Evolutionary conservation across 2,888 invertebrate species (phyloP), one percentile per base, ranked within the genome.

Genomic region (Harpalus rufipes): DNA sequence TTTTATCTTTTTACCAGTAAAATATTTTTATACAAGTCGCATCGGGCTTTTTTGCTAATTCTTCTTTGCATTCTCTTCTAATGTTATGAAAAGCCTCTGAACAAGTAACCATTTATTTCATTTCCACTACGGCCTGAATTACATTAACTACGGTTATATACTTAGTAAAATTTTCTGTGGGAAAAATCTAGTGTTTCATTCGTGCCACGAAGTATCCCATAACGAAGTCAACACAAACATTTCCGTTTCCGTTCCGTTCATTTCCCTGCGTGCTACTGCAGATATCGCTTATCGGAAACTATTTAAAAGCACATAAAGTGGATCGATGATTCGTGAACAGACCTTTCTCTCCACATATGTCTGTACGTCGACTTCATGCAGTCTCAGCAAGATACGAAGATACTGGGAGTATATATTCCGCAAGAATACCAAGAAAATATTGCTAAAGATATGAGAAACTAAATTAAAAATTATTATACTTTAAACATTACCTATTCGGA

Each of bases 241-340:
- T 74, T 44, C 72, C 72, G 72, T 74, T 74, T 74, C 72, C 72
- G 72, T 74, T 74, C 72, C 72, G 72, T 44, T 74, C 44, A 44
- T 74, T 74, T 41, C 44, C 44, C 72, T 74, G 44, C 72, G 18
- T 74, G 18, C 18, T 14, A 14, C 21, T 44, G 16, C 72, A 74
- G 72, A 74, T 74, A 74, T 41, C 72, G 72, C 79, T 84, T 84
- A 84, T 84, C 84, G 79, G 84, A 84, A 84, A 84, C 84, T 84
- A 84, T 84, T 84, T 84, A 84, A 84, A 84, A 84, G 63, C 78
- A 78, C 84, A 84, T 84, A 84, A 84, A 84, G 78, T 79, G 84
- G 84, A 65, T 84, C 84, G 84, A 84, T 84, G 79, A 78, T 41
- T 79, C 78, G 84, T 51, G 84, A 79, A 84, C 84, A 78, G 65